These are phyloP conservation scores for Pituophis catenifer DNA, from an alignment of 2,113 vertebrate genomes.

Conservation along the genomic window DNA sequence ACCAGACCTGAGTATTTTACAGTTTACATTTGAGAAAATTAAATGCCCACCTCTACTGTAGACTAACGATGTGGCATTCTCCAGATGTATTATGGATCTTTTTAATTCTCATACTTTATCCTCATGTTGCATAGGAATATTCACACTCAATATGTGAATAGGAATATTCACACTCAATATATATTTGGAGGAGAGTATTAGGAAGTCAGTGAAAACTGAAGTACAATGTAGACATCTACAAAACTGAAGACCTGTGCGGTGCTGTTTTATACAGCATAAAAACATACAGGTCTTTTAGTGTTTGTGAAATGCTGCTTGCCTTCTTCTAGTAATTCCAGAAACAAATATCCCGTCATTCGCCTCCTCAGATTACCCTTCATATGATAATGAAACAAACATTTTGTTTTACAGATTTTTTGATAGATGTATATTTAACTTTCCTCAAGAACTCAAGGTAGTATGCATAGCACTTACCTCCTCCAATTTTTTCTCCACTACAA, in stretches of 20 bases:
- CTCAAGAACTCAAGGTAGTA: background rate
- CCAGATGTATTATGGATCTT: background rate
- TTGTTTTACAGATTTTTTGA: background rate
- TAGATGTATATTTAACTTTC: background rate
- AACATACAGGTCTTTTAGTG: background rate
- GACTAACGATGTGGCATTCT: background rate
- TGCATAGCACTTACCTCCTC: background rate
- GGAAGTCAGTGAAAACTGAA: background rate
- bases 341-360: background rate
- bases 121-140: background rate
- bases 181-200: background rate
- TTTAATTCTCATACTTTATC: background rate
- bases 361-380: background rate
- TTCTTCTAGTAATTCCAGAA: background rate
- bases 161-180: background rate
- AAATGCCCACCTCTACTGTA: background rate
- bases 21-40: background rate
- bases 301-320: background rate
- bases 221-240: background rate
- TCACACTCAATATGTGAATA: background rate
- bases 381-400: background rate
- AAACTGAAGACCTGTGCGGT: background rate
- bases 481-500: background rate
- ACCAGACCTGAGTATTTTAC: background rate
- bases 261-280: background rate